These are phyloP conservation scores for Electrona antarctica DNA, from an alignment of 2,113 vertebrate species.

Conservation along the genomic window DNA sequence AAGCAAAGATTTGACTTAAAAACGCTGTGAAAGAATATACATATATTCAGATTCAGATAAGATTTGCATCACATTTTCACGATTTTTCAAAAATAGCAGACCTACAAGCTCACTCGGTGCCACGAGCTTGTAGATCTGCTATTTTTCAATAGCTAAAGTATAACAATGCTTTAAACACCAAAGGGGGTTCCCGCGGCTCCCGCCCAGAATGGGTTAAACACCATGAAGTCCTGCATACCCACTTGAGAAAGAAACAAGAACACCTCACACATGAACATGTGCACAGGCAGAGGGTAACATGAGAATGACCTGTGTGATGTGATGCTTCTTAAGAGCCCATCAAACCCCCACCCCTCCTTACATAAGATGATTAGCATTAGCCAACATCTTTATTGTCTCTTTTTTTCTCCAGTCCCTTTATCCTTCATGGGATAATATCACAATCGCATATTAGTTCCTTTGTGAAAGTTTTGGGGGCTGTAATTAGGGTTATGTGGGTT, in stretches of 20 bases:
- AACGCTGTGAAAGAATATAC: too few species aligned
- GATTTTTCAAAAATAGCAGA: too few species aligned
- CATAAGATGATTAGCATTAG: slow-evolving; percentile 4
- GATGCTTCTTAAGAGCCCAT: slow-evolving; percentile 39
- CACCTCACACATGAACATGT: neutral
- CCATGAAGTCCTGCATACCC: slow-evolving; percentile 17
- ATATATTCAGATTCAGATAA: too few species aligned
- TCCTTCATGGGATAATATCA: slow-evolving; percentile 33
- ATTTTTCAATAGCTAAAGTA: too few species aligned
- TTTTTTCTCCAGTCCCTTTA: slow-evolving; percentile 12
- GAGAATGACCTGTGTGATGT: slow-evolving; percentile 32
- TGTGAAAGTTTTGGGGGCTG: slow-evolving; percentile 26
- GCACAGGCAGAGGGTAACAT: neutral
- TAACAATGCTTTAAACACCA: too few species aligned
- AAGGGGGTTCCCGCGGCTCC: too few species aligned
- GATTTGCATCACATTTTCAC: too few species aligned
- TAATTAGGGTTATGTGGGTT: slow-evolving; percentile 26
- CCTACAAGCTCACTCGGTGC: too few species aligned
- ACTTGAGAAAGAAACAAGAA: slow-evolving; percentile 6
- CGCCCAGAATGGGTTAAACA: too few species aligned
- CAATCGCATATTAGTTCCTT: slow-evolving; percentile 35
- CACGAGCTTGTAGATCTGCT: too few species aligned
- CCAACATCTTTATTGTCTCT: neutral
- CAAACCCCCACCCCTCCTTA: slow-evolving; percentile 22
- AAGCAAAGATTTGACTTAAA: too few species aligned